These are phyloP conservation scores for Lemur catta DNA, from an alignment of 2,797 vertebrate species.

Conservation along the genomic window DNA sequence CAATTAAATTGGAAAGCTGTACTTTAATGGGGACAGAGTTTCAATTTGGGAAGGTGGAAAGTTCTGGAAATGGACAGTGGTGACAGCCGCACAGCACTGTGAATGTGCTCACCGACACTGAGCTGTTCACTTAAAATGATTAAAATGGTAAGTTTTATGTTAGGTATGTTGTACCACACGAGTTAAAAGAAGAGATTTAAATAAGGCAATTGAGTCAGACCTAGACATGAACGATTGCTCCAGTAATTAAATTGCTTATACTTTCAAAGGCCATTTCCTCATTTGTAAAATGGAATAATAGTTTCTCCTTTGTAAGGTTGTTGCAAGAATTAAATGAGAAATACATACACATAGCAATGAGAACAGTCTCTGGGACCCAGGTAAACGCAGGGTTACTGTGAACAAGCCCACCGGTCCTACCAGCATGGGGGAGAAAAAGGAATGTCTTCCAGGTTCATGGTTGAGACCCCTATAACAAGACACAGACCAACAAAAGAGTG, in stretches of 20 bases:
- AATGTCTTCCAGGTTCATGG: neutral
- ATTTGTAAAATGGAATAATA: neutral
- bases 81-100: neutral
- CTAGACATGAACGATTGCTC: neutral
- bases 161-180: neutral
- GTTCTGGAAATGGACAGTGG: neutral
- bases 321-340: neutral
- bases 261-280: neutral
- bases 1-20: neutral
- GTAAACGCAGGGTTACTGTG: neutral
- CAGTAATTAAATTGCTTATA: neutral
- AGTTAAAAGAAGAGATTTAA: neutral
- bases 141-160: neutral
- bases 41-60: neutral
- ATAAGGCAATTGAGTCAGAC: neutral
- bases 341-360: neutral
- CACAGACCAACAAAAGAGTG: neutral
- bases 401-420: fast-evolving
- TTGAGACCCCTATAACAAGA: neutral
- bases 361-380: neutral
- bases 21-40: neutral
- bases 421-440: neutral
- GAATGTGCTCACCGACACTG: neutral
- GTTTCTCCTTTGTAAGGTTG: neutral
- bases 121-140: neutral